Percentiles rank a stretch among this genome's conserved stretches.
phyloP scores from a whole-genome alignment of 2,888 invertebrate genomes.

The Meandrusa payeni region DNA sequence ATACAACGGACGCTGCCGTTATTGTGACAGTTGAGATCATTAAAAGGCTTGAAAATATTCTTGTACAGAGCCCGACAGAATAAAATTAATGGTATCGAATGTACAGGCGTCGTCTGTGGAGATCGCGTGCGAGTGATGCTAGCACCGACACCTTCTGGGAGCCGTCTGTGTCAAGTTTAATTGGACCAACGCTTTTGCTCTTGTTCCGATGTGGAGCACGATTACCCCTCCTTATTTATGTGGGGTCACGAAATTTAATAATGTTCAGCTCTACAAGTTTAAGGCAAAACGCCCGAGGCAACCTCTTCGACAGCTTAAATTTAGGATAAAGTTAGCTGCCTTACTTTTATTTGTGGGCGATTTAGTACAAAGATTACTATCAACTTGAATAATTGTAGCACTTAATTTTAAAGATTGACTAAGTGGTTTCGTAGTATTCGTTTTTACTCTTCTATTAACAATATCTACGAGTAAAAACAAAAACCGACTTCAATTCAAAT shows the following conservation, averaged over 20 bases:
- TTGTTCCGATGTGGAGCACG: conserved; percentile 57
- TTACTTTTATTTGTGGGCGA: conserved; percentile 1
- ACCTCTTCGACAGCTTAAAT: conserved; percentile 1
- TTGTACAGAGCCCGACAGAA: conserved; percentile 58
- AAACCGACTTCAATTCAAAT: too few species aligned
- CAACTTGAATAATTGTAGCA: too few species aligned
- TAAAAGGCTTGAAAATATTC: conserved; percentile 54
- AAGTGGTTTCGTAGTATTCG: too few species aligned
- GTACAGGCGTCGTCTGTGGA: conserved; percentile 57
- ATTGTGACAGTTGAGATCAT: conserved; percentile 37
- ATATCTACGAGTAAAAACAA: too few species aligned
- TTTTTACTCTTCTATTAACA: too few species aligned
- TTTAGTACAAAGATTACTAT: not conserved
- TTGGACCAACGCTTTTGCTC: conserved; percentile 70
- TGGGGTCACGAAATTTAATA: conserved; percentile 59
- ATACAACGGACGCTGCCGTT: not conserved
- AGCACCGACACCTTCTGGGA: conserved; percentile 61
- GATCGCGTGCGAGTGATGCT: conserved; percentile 75
- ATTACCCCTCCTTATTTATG: conserved; percentile 66
- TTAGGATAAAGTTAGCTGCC: conserved; percentile 1
- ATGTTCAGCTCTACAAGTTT: conserved; percentile 18
- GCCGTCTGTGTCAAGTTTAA: conserved; percentile 76
- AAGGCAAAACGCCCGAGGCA: conserved; percentile 6
- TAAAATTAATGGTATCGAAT: conserved; percentile 76
- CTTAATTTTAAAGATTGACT: too few species aligned